Base-by-base conservation (phyloP, 2,797 vertebrate species). In the Myotis myotis region DNA sequence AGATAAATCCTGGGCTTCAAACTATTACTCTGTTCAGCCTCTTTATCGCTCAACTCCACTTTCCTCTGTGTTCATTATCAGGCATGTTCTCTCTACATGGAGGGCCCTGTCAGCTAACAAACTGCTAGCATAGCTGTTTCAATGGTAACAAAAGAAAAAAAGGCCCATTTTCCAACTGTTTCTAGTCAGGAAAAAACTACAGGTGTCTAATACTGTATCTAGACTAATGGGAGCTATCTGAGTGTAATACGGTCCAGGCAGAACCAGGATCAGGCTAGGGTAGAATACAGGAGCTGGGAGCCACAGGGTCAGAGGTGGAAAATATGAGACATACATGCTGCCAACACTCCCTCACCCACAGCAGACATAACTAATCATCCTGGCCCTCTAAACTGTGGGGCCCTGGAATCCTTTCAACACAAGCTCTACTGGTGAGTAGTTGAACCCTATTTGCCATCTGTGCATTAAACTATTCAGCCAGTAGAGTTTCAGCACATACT, bases 391-490 rank as follows among this genome's bases (percentile, higher is more conserved):
- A 53, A 23, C 66, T 23, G 28, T 6, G 22, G 83, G n/a, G 44
- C 36, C 53, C 76, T 25, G 49, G 75, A 87, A 41, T 23, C 28
- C 53, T 87, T 72, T 62, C 60, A 68, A 10, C 36, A 78, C 41
- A 79, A 38, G 49, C 28, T 36, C 60, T 62, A n/a, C 47, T 68
- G 12, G 23, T 8, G 51, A 85, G 60, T 25, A 12, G 25, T 55
- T 85, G 51, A 94, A 81, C 70, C 2, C n/a, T 44, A 28, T 44
- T 89, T 88, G 41, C 55, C 44, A 4, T 64, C 57, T 71, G 28
- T 87, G 17, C 47, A 13, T 60, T 57, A 71, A 93, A 96, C 17
- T 28, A 25, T 78, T 22, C 13, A 89, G n/a, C 28, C 55, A 82
- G 23, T 28, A 38, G 22, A 22, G 53, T 72, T 44, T 82, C 78